Base-by-base conservation (phyloP, 2,113 vertebrate genomes). In the Bufo gargarizans region DNA sequence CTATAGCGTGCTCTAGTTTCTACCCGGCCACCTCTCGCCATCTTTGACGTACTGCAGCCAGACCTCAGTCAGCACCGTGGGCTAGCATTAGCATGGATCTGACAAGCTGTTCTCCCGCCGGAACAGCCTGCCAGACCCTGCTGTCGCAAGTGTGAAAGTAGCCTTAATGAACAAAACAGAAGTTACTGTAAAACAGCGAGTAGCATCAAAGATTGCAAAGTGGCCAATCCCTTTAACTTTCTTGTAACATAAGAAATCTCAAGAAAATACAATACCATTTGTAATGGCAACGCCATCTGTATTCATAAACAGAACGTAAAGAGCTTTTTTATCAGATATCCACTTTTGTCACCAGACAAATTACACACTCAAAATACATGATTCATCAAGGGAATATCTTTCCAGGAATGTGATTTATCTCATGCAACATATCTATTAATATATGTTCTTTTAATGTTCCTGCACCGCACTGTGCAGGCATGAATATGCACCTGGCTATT, bases 401-500 rank as follows among this genome's bases (percentile, higher is more conserved):
- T 53, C 82, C 6, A 55, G 20, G 20, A 84, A 84, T 84, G 65
- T 69, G 82, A 77, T 86, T 86, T 61, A 86, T 63, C 12, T 58
- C 56, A 77, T 63, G 5, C 53, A 86, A 77, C 55, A 85, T 77
- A 1, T 17, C 58, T 61, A 58, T 85, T 77, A 85, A 85, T 76
- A 49, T 59, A 56, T 86, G 85, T 86, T 56, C 45, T 7, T 79
- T 69, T 67, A 67, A 59, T 80, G 47, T 79, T 55, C 50, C 67
- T 56, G 47, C 59, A 20, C 17, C 63, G 45, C 17, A 80, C 61
- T 71, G 86, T 71, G 63, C 61, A 69, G 63, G 7, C 50, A 86
- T 79, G 77, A 80, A 87, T 69, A 80, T 50, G 77, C 86, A 80
- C 86, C 86, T 87, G 86, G 77, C 8, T 14, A 69, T 2, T 56